Evolutionary conservation across 37 sponge, comb jelly and placozoan genomes (phyloP), one percentile per base, ranked within the genome.

Genomic region (Halichondria panicea): DNA sequence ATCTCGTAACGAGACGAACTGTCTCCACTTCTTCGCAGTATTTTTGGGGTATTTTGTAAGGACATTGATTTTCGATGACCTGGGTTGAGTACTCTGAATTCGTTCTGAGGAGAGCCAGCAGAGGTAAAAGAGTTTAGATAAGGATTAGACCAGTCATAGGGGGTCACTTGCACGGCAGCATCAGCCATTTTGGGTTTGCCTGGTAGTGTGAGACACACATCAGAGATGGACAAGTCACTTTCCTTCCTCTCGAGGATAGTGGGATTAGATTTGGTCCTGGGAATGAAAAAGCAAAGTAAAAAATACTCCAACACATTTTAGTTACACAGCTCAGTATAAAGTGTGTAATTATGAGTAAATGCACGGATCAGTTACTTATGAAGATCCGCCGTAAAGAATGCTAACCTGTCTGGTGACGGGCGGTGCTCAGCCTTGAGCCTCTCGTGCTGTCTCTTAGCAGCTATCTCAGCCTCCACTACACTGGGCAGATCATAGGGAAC

Each of bases 401-500:
- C n/a, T n/a, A n/a, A n/a, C n/a, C n/a, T n/a, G n/a, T n/a, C n/a
- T n/a, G n/a, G n/a, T n/a, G n/a, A n/a, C n/a, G n/a, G n/a, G n/a
- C n/a, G n/a, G n/a, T n/a, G 27, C 25, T 58, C 25, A 7, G 60
- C 60, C 15, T 24, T 58, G 60, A 7, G 9, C 30, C 13, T 25
- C 8, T 24, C 42, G 15, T 5, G 45, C 13, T 22, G 22, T 54
- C 21, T 30, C 6, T 44, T 4, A 30, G 6, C 5, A 35, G 13
- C 5, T 9, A 44, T 48, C 12, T 41, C 45, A 15, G 45, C 50
- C 45, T 56, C 61, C 0, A 83, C 76, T 25, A 54, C 46, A 2
- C 84, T 76, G 5, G 84, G 84, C 0, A 83, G 75, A 32, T 83
- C 84, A 4, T 39, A 67, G 1, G 84, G 84, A 21, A 83, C 68